phyloP scores from a whole-genome alignment of 1,140 invertebrate genomes.

The Drosophila nigrodunni region DNA sequence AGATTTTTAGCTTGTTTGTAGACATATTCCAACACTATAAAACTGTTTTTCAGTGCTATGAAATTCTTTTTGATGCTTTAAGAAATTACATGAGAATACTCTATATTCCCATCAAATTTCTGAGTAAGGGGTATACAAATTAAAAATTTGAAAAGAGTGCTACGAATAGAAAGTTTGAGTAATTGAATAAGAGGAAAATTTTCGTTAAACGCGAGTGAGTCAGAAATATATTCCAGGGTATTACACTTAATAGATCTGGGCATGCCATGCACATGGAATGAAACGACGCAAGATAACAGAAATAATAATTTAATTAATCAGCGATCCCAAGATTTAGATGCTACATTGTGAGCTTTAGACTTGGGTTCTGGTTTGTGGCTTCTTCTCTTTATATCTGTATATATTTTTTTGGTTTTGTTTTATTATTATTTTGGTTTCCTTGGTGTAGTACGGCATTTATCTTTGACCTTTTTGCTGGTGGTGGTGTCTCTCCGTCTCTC shows the following conservation, averaged over 20 bases:
- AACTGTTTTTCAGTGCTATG: too few relatives aligned
- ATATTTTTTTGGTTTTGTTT: too few relatives aligned
- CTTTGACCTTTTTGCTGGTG: constrained; percentile 68
- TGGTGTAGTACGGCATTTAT: constrained; percentile 56
- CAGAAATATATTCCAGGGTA: constrained; percentile 26
- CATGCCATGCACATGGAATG: background rate
- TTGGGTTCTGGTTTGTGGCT: constrained; percentile 54
- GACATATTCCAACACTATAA: too few relatives aligned
- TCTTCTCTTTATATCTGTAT: constrained; percentile 5
- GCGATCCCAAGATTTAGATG: constrained; percentile 35
- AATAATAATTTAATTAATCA: constrained; percentile 53
- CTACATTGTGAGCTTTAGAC: constrained; percentile 9
- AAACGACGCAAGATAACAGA: constrained; percentile 10
- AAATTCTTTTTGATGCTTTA: too few relatives aligned
- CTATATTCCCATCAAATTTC: background rate
- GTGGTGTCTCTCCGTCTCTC: constrained; percentile 4
- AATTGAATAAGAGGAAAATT: constrained; percentile 15
- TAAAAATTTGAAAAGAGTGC: constrained; percentile 11
- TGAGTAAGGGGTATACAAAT: background rate
- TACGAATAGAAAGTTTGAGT: constrained; percentile 21
- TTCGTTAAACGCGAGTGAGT: constrained; percentile 12
- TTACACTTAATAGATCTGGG: constrained; percentile 23
- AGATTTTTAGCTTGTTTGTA: too few relatives aligned
- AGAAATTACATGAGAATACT: background rate
- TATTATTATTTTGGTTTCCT: too few relatives aligned